Conservation (phyloP, 2,888 invertebrate species). For the Ferdinandea cuprea region DNA sequence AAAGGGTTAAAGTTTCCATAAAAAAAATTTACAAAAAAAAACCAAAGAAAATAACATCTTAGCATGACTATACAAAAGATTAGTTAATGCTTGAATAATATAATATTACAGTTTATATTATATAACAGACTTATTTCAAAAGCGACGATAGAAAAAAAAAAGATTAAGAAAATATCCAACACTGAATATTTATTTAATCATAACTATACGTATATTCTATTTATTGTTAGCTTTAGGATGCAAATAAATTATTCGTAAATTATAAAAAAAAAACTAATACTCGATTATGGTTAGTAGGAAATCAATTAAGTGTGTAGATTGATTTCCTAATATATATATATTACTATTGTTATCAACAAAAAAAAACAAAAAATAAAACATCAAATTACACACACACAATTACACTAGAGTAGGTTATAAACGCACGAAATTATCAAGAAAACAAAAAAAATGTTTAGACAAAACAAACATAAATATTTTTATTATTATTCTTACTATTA, state of each 20-base stretch:
- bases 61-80: constrained; percentile 34
- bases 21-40: constrained; percentile 43
- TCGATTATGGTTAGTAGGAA: constrained; percentile 28
- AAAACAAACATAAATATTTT: background rate
- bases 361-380: too few species aligned
- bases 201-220: constrained; percentile 19
- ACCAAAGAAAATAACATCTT: constrained; percentile 19
- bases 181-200: constrained; percentile 39
- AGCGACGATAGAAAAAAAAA: constrained; percentile 28
- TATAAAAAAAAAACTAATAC: constrained; percentile 44
- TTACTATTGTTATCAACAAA: constrained; percentile 1
- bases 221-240: constrained; percentile 39
- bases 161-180: constrained; percentile 30
- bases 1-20: constrained; percentile 60
- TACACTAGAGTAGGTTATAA: constrained; percentile 54
- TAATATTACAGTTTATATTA: constrained; percentile 39
- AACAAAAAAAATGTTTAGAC: background rate
- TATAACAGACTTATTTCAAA: constrained; percentile 18
- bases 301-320: constrained; percentile 53
- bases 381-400: constrained; percentile 42
- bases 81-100: constrained; percentile 22
- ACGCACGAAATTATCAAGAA: constrained; percentile 52
- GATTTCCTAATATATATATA: constrained; percentile 27
- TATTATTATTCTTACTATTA: constrained; percentile 27
- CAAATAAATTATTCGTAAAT: constrained; percentile 20